Evolutionary conservation across 1,140 invertebrate genomes (phyloP), one percentile per base, ranked within the genome.

Genomic region (Cydia amplana): DNA sequence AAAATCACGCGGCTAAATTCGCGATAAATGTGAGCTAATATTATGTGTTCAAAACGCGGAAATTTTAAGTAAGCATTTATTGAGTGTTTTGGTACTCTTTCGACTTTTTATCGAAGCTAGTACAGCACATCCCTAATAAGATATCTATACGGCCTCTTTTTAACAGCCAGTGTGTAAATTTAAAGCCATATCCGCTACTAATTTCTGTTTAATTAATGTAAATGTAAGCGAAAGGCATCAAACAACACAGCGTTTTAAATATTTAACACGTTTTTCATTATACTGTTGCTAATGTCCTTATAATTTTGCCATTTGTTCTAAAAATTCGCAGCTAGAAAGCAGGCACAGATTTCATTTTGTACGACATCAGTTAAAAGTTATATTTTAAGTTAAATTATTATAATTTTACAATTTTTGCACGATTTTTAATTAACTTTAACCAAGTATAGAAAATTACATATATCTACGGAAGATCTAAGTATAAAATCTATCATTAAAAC

Each of bases 141-240:
- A 32, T 32, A 76, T 28, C 28, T 28, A 25, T 25, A 28, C 28
- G 28, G 28, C 28, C 25, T 28, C 28, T 28, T 28, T 28, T 28
- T 28, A 1, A 28, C 28, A 28, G 77, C 67, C 14, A 10, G 18
- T 28, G 74, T 78, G 78, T 79, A 79, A 74, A 76, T 78, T 77
- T 79, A 79, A 72, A 77, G 75, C 75, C 67, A 72, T 77, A 40
- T 60, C 63, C 65, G 77, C 77, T 82, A 79, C 23, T 70, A 84
- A 83, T 82, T 82, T 82, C 79, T 80, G 76, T 79, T 60, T 78
- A 77, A 80, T 83, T 85, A 82, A 82, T 82, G 80, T 51, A 81
- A 77, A 84, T 81, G 65, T 65, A 77, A 72, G 76, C 65, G 65
- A 70, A 70, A 70, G 65, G 65, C 9, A 43, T 36, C 14, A 36